Evolutionary conservation across 2,797 vertebrate genomes (phyloP).

Genomic region (Eospalax fontanierii): DNA sequence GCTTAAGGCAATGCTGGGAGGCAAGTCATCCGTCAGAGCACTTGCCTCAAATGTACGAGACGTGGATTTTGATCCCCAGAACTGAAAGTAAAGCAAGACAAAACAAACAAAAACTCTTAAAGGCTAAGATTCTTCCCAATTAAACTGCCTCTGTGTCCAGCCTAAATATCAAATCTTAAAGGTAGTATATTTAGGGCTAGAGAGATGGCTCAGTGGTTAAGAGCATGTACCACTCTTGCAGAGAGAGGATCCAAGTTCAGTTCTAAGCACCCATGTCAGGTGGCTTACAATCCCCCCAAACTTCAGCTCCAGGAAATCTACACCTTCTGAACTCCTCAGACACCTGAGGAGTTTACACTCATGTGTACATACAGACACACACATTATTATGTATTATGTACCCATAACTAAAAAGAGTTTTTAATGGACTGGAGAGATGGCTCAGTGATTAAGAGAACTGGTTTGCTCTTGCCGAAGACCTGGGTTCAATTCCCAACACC

Average conservation of each 20-base stretch:
- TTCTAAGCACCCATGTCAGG: not conserved
- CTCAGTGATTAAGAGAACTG: too few species aligned
- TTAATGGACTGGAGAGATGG: too few species aligned
- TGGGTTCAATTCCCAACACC: too few species aligned
- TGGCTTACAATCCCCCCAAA: not conserved
- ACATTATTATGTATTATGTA: too few species aligned
- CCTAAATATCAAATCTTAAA: not conserved
- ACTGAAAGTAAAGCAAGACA: not conserved
- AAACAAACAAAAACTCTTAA: not conserved
- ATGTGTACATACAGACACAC: too few species aligned
- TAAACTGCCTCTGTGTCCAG: too few species aligned
- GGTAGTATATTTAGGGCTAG: not conserved
- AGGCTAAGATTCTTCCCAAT: not conserved
- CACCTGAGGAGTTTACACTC: too few species aligned
- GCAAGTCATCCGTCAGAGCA: not conserved
- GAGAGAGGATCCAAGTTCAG: not conserved
- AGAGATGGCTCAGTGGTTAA: not conserved
- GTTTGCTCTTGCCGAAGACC: too few species aligned
- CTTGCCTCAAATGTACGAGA: not conserved
- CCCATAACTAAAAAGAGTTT: too few species aligned
- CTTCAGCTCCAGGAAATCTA: not conserved
- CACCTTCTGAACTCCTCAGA: not conserved
- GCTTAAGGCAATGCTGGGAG: conserved; percentile 49
- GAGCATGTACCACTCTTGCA: too few species aligned
- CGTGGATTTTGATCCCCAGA: not conserved